phyloP scores from a whole-genome alignment of 2,797 vertebrate genomes.

The Apogon talboti region DNA sequence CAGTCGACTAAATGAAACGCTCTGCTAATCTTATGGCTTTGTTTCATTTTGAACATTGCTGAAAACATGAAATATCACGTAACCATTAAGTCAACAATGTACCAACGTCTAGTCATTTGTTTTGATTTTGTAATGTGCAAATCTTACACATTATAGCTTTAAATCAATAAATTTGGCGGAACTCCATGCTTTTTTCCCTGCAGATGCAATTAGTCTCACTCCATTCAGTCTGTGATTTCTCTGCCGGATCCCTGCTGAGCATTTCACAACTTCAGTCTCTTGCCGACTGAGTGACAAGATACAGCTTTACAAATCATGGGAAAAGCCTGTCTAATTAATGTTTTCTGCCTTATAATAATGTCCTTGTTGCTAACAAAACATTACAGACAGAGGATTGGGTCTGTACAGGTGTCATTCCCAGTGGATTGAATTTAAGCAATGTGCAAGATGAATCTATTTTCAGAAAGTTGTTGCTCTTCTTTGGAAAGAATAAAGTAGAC shows the following conservation, averaged over 20 bases:
- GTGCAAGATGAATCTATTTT: constrained; percentile 6
- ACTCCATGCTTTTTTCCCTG: constrained; percentile 30
- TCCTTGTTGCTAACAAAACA: constrained; percentile 14
- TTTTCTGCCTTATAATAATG: constrained; percentile 3
- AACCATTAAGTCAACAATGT: no score
- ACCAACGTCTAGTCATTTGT: no score
- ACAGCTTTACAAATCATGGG: constrained; percentile 20
- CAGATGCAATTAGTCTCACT: constrained; percentile 60
- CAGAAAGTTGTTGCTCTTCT: constrained; percentile 21
- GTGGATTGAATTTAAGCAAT: background rate
- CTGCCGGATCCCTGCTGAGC: constrained; percentile 40
- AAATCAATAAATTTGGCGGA: constrained; percentile 18
- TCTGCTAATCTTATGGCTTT: no score
- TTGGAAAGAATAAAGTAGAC: constrained; percentile 8
- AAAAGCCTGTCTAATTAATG: background rate
- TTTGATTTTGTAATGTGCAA: no score
- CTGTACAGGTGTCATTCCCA: constrained; percentile 7
- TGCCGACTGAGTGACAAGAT: constrained; percentile 41
- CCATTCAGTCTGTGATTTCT: constrained; percentile 42
- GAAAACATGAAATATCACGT: no score
- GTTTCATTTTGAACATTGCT: no score
- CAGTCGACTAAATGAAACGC: no score
- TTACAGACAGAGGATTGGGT: background rate
- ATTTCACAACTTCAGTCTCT: constrained; percentile 45
- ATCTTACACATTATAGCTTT: background rate